Base-by-base conservation (phyloP, 2,888 invertebrate genomes). In the Coleophora flavipennella region DNA sequence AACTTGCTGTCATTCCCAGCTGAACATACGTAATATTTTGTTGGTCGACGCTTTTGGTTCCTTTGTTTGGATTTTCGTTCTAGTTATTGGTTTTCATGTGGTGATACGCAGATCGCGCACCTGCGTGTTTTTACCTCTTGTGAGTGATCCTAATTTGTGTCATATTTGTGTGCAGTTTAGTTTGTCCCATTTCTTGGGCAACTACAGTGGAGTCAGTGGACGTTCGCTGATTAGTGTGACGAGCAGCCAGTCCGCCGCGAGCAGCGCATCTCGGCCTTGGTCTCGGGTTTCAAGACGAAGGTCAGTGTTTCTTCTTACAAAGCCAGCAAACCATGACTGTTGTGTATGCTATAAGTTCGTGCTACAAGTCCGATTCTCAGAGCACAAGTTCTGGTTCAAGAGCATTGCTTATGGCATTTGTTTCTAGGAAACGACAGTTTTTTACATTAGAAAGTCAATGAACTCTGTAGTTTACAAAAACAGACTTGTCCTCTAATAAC, bases 221-320 rank as follows among this genome's bases (percentile, higher is more conserved):
- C 84, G 87, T 60, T 89, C 88, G 51, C 86, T 86, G 72, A 68
- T 76, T 47, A 89, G 89, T 64, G 72, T 85, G 48, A 80, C 80
- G 49, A 89, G 88, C 63, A 86, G 85, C 67, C 86, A 86, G 69
- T 88, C 88, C 26, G 85, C 83, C 44, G 86, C 83, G 67, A 89
- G 88, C 68, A 89, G 88, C 68, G 81, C 86, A 64, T 86, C 87
- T 53, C 86, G 88, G 62, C 89, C 90, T 64, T 90, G 89, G 88
- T 90, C 89, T 59, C 86, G 89, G 57, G 78, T 87, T 57, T 90
- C 89, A 57, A 75, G 88, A 61, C 85, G 87, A 83, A 89, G 90
- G 90, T 90, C 70, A 78, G 76, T 71, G 49, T 43, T 45, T 51
- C 38, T n/a, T 33, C 20, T 13, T n/a, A 2, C 1, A n/a, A n/a